Conservation (phyloP, 1,140 invertebrate genomes). For the Adoxophyes honmai region DNA sequence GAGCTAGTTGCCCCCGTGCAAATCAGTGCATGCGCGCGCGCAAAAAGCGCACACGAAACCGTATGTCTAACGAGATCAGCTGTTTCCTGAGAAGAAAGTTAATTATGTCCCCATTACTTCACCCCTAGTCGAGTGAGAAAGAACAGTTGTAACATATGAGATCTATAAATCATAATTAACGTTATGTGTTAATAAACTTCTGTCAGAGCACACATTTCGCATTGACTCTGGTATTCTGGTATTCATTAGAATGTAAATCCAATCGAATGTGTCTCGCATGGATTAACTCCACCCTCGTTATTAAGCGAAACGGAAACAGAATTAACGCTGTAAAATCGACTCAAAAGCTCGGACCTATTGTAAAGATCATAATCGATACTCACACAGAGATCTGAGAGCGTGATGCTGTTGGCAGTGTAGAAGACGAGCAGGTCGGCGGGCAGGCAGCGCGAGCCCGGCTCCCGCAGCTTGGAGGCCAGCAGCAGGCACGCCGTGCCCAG, state of each 20-base stretch:
- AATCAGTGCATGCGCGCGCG: slow-evolving; percentile 30
- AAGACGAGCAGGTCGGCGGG: slow-evolving; percentile 89
- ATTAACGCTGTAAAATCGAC: too few relatives aligned
- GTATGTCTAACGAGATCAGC: slow-evolving; percentile 53
- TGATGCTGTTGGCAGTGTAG: slow-evolving; percentile 95
- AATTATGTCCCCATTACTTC: slow-evolving; percentile 29
- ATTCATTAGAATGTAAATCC: not conserved
- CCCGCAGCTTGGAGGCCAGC: slow-evolving; percentile 93
- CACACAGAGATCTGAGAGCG: slow-evolving; percentile 89
- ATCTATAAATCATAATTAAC: too few relatives aligned
- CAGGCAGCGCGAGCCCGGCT: slow-evolving; percentile 84
- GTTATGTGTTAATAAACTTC: too few relatives aligned
- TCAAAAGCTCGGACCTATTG: too few relatives aligned
- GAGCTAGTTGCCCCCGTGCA: slow-evolving; percentile 20
- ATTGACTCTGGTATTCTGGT: too few relatives aligned
- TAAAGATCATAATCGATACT: slow-evolving; percentile 68
- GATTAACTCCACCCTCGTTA: too few relatives aligned
- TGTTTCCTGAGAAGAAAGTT: slow-evolving; percentile 42
- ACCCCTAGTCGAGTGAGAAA: not conserved
- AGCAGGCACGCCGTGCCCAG: slow-evolving; percentile 93
- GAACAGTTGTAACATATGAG: not conserved
- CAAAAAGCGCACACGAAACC: slow-evolving; percentile 37
- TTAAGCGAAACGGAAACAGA: too few relatives aligned
- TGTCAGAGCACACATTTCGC: too few relatives aligned
- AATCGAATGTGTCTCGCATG: too few relatives aligned